phyloP scores from a whole-genome alignment of 2,888 invertebrate species.

The Nebria brevicollis region DNA sequence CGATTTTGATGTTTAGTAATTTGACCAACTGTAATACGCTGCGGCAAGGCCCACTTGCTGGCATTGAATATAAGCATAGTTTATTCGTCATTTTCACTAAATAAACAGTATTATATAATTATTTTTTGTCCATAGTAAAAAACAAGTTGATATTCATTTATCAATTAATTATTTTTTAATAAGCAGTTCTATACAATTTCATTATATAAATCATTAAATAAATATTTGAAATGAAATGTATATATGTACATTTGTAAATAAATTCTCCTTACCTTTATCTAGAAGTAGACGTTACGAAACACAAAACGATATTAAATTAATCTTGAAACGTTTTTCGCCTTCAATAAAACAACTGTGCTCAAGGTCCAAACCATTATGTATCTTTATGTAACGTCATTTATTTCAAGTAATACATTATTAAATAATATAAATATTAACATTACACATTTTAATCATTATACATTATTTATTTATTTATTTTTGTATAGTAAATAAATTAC shows the following conservation, averaged over 20 bases:
- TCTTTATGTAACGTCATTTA: background rate
- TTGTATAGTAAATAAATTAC: background rate
- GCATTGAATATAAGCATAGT: constrained; percentile 65
- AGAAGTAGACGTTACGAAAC: no score
- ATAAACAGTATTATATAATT: no score
- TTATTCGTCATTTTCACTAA: no score
- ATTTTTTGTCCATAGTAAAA: no score
- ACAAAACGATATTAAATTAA: background rate
- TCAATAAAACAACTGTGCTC: no score
- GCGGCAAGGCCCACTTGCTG: constrained; percentile 74
- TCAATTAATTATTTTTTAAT: no score
- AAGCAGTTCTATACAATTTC: no score
- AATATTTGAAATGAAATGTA: no score
- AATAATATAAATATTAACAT: background rate
- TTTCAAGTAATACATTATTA: background rate
- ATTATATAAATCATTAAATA: no score
- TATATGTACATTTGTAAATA: no score
- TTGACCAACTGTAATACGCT: constrained; percentile 73
- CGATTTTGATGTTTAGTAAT: constrained; percentile 72
- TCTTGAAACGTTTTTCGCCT: background rate
- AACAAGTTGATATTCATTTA: no score
- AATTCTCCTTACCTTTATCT: background rate
- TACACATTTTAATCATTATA: no score
- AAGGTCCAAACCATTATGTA: background rate
- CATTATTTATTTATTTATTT: background rate